Evolutionary conservation across 2,888 invertebrate genomes (phyloP), one percentile per base, ranked within the genome.

Genomic region (Trachelus iudaicus): DNA sequence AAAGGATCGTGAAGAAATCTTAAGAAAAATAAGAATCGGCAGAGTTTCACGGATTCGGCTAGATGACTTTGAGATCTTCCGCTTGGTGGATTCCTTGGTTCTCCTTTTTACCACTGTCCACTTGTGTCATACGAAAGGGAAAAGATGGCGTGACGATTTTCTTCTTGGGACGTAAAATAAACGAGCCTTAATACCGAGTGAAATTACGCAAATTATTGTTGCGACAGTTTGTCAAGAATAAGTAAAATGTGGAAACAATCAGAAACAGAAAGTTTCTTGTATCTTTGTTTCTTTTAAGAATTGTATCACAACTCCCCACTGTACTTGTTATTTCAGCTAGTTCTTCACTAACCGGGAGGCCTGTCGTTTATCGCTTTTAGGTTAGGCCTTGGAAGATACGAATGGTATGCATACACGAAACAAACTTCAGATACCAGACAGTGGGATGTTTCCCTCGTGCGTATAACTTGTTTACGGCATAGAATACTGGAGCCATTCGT

Each of bases 141-240:
- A 71, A 71, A 30, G 71, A 71, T 34, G 71, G 33, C 71, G 71
- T 31, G 71, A 71, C 71, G 71, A 23, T 71, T 71, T 71, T 34
- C 33, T 31, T 71, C 71, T 31, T 71, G 6, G 71, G 71, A 31
- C 13, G 15, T 9, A 23, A 30, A 71, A 31, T 23, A 9, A 56
- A 56, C 56, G 56, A 56, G 56, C 23, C 9, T 56, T 40, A 15
- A 40, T 40, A 56, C 9, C 56, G 23, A 56, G 23, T 23, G 56
- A 56, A 56, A 23, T 56, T 56, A 56, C 56, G 56, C 56, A 56
- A 56, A 56, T 56, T 23, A 56, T 23, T 15, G 9, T 56, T 56
- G 56, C 23, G 23, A 23, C 23, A 56, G 56, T 56, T 56, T 23
- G 56, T 56, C 56, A 56, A 56, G 23, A 9, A 56, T 2, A 56